Evolutionary conservation across 2,888 invertebrate genomes (phyloP).

Genomic region (Chalcis sispes): DNA sequence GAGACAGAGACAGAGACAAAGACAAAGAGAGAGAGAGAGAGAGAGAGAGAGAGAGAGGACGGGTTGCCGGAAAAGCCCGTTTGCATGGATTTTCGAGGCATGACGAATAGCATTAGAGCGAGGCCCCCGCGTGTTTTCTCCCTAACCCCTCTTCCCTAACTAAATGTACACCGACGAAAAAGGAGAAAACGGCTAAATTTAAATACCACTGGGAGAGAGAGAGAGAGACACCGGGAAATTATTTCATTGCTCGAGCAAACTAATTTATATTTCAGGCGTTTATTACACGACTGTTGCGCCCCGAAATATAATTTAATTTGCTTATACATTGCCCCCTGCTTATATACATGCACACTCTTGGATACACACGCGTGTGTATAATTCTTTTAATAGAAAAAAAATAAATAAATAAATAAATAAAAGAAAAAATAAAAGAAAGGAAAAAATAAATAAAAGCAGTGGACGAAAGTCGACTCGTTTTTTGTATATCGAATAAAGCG

Average conservation of each 20-base stretch:
- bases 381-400: too few species aligned
- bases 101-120: constrained; percentile 51
- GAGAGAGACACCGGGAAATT: constrained; percentile 5
- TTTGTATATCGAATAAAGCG: too few species aligned
- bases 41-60: constrained; percentile 17
- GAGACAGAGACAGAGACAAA: too few species aligned
- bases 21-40: too few species aligned
- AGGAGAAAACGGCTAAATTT: constrained; percentile 25
- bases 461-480: too few species aligned
- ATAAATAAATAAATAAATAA: too few species aligned
- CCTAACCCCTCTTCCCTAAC: background rate
- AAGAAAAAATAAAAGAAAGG: too few species aligned
- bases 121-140: background rate
- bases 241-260: constrained; percentile 19
- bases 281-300: constrained; percentile 17
- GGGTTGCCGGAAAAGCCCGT: constrained; percentile 37
- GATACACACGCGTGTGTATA: too few species aligned
- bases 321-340: too few species aligned
- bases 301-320: constrained; percentile 44
- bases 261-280: constrained; percentile 45
- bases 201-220: constrained; percentile 27
- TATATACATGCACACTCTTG: too few species aligned
- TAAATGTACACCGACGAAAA: too few species aligned
- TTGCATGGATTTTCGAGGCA: constrained; percentile 55
- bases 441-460: too few species aligned